phyloP scores from a whole-genome alignment of 2,797 vertebrate genomes.

The Micrastur ruficollis region DNA sequence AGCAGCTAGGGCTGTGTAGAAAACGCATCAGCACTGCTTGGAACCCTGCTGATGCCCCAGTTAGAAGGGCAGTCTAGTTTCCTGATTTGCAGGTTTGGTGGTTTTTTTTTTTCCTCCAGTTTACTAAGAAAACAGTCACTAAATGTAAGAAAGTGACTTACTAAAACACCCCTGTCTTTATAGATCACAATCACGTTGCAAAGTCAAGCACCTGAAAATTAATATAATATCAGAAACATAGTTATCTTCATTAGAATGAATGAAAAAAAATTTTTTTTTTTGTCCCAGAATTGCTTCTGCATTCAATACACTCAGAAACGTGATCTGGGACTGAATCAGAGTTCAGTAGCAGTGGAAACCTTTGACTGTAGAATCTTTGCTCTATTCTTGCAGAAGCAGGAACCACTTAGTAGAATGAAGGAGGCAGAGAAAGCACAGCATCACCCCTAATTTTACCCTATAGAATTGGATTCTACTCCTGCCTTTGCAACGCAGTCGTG shows the following conservation, averaged over 20 bases:
- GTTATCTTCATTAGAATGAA: neutral
- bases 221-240: neutral
- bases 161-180: neutral
- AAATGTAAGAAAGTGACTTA: neutral
- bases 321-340: neutral
- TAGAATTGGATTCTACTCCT: neutral
- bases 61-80: neutral
- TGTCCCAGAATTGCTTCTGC: neutral
- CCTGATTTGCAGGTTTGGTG: neutral
- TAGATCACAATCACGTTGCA: neutral
- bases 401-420: neutral
- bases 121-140: neutral
- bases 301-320: neutral
- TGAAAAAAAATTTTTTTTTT: neutral
- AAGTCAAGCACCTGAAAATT: neutral
- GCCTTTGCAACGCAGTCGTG: neutral
- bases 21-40: neutral
- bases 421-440: neutral
- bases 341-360: neutral
- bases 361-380: neutral
- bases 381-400: neutral
- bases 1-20: neutral
- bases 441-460: neutral
- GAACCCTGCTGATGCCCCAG: neutral
- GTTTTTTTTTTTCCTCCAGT: rapidly evolving